Conservation (phyloP, 1,140 invertebrate genomes). For the Heterodera schachtii region DNA sequence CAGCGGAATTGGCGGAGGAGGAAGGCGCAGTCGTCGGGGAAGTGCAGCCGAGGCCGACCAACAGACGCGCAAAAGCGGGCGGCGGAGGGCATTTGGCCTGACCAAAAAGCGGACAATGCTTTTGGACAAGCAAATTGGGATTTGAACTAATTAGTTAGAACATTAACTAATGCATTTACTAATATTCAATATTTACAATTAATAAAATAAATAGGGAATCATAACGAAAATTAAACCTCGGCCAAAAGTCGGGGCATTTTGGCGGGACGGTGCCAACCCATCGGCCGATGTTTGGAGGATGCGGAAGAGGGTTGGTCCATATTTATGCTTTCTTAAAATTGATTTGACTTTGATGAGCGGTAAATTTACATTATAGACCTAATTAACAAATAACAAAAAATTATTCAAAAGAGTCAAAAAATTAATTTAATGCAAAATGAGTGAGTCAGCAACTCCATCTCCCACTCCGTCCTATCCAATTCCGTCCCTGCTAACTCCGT, state of each 20-base stretch:
- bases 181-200: too few relatives aligned
- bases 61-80: background rate
- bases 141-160: background rate
- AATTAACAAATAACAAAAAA: too few relatives aligned
- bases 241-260: conserved; percentile 6
- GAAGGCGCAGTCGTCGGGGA: background rate
- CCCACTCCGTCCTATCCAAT: too few relatives aligned
- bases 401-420: too few relatives aligned
- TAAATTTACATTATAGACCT: too few relatives aligned
- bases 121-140: background rate
- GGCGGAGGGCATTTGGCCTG: background rate
- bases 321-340: too few relatives aligned
- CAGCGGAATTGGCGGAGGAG: background rate
- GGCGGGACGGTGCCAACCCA: background rate
- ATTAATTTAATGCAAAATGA: too few relatives aligned
- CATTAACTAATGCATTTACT: background rate
- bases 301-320: background rate
- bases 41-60: background rate
- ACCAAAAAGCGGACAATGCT: too few relatives aligned
- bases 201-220: background rate
- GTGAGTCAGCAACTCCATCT: too few relatives aligned
- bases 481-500: too few relatives aligned
- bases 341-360: too few relatives aligned
- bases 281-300: background rate
- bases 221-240: conserved; percentile 5